Evolutionary conservation across 2,888 invertebrate genomes (phyloP), one percentile per base, ranked within the genome.

Genomic region (Meteorus cinctellus): DNA sequence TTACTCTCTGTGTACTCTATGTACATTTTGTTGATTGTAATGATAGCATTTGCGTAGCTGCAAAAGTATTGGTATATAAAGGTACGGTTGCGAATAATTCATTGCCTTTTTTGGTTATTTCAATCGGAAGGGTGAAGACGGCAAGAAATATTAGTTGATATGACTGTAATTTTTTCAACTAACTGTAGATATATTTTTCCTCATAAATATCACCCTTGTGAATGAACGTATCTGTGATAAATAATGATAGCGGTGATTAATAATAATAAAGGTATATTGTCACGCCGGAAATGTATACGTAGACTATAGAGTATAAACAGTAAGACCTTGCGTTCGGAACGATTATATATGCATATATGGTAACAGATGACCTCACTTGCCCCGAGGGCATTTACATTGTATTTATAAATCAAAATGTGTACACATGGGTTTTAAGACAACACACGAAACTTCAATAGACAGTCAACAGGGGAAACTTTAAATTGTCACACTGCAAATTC

Each of bases 341-440:
- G 19, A 55, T 55, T 55, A 55, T 55, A 55, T 55, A 55, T 55
- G 19, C 55, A 55, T 55, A 19, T 55, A 55, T 19, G 19, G 55
- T 55, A 24, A n/a, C 4, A 55, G 55, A 55, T 55, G 55, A 55
- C 55, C 55, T 55, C 55, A 55, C 55, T 55, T 55, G 55, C 55
- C 55, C 24, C 19, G 55, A 10, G 55, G 19, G 19, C 19, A 55
- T 55, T 55, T 55, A 55, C 55, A 55, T 55, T 55, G 55, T 8
- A 55, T 55, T 55, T 55, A 55, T 55, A 55, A 55, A 55, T 55
- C 19, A 55, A 55, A 55, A 55, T 24, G 55, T 19, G 19, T 55
- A 55, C 55, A 55, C 10, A 48, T 48, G 48, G 48, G 14, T n/a
- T 48, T 16, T 1, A 16, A 48, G n/a, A 16, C 4, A 48, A n/a